Percentiles rank a stretch among this genome's conserved stretches.
phyloP scores from a whole-genome alignment of 1,140 invertebrate species.

The Capitella teleta region DNA sequence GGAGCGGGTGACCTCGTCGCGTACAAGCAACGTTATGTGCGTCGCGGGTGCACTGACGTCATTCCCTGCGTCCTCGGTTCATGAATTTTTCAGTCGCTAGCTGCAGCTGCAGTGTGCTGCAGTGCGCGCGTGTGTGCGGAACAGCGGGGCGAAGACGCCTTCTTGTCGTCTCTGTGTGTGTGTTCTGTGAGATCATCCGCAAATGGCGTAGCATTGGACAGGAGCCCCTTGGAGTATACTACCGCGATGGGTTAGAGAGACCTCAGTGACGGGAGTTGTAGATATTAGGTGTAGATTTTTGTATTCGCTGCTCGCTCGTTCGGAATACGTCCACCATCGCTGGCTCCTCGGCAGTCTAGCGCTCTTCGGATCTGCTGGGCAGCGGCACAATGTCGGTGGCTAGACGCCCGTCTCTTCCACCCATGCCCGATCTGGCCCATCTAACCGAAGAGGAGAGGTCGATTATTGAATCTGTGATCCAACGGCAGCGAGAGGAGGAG shows the following conservation, averaged over 20 bases:
- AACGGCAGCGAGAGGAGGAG: conserved; percentile 92
- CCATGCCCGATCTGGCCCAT: conserved; percentile 89
- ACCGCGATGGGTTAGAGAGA: background rate
- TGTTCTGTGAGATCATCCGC: background rate
- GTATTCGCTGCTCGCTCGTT: background rate
- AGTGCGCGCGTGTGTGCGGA: background rate
- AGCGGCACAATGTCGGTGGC: conserved; percentile 11
- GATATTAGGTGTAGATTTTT: conserved; percentile 3
- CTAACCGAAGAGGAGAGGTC: conserved; percentile 91
- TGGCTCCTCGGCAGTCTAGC: too few relatives aligned
- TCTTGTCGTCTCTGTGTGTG: background rate
- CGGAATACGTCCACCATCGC: background rate
- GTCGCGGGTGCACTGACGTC: conserved; percentile 3
- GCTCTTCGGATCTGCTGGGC: too few relatives aligned
- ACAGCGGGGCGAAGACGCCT: background rate
- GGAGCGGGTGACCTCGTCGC: too few relatives aligned
- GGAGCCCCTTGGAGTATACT: background rate
- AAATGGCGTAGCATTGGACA: background rate
- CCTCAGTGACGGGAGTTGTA: background rate
- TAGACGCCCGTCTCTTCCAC: conserved; percentile 34
- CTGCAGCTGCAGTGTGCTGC: background rate
- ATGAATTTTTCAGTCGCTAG: conserved; percentile 4
- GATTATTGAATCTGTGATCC: conserved; percentile 93
- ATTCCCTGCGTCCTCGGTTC: background rate
- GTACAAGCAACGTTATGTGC: too few relatives aligned